phyloP scores from a whole-genome alignment of 2,888 invertebrate species.

The Esperia sulphurella region DNA sequence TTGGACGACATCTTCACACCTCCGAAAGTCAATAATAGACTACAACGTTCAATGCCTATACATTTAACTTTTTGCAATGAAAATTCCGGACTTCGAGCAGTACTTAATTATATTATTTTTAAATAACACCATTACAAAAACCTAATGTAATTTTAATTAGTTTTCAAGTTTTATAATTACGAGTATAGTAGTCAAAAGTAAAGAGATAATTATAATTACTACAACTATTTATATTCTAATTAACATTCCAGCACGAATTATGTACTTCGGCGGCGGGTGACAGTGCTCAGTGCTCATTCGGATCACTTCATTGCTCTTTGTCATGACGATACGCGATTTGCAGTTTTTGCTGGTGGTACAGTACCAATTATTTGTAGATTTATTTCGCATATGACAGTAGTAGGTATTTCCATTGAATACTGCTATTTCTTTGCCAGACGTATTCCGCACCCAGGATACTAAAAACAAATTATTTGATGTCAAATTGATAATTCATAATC shows the following conservation, averaged over 20 bases:
- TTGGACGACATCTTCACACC: too few species aligned
- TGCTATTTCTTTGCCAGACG: neutral
- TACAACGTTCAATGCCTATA: too few species aligned
- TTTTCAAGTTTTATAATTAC: too few species aligned
- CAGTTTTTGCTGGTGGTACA: slow-evolving; percentile 13
- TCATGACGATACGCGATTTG: slow-evolving; percentile 23
- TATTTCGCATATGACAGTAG: neutral
- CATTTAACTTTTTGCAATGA: too few species aligned
- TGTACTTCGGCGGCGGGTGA: slow-evolving; percentile 16
- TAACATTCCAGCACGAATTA: slow-evolving; percentile 3
- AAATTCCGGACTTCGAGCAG: too few species aligned
- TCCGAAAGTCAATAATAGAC: too few species aligned
- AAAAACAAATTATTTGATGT: neutral
- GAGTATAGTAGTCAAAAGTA: too few species aligned
- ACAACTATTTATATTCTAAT: slow-evolving; percentile 1
- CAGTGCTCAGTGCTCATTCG: slow-evolving; percentile 17
- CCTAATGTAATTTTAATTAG: too few species aligned
- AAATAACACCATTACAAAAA: too few species aligned
- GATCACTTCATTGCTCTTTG: slow-evolving; percentile 10
- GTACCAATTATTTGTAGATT: neutral
- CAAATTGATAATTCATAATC: too few species aligned
- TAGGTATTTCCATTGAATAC: neutral
- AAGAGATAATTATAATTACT: too few species aligned
- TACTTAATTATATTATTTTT: too few species aligned
- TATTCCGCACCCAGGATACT: neutral